phyloP scores from a whole-genome alignment of 1,140 invertebrate genomes.

The Neodiprion lecontei region DNA sequence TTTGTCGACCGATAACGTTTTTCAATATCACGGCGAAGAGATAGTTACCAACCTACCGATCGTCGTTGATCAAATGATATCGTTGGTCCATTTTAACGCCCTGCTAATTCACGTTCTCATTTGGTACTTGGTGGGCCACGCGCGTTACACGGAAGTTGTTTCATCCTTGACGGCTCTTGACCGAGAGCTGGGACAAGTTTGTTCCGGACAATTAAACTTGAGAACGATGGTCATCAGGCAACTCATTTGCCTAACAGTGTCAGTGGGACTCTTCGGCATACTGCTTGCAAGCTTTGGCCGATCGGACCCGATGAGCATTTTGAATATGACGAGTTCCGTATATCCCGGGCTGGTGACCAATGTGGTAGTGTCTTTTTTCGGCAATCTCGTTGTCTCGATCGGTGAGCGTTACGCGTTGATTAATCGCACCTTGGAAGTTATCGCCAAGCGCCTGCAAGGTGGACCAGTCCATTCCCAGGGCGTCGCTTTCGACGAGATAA shows the following conservation, averaged over 20 bases:
- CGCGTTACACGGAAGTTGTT: neutral
- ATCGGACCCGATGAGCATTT: neutral
- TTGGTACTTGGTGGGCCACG: neutral
- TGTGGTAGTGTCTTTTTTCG: neutral
- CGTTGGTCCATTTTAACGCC: neutral
- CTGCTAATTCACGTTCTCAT: neutral
- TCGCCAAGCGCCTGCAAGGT: neutral
- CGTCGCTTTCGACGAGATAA: neutral
- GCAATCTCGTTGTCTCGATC: neutral
- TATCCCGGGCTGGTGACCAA: neutral
- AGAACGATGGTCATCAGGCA: neutral
- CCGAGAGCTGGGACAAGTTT: neutral
- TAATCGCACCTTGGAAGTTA: neutral
- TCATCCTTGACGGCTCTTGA: neutral
- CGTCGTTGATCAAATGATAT: neutral
- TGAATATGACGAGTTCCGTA: neutral
- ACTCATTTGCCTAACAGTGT: neutral
- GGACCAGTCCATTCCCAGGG: neutral
- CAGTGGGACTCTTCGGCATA: neutral
- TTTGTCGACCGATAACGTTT: neutral
- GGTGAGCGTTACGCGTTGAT: slow-evolving; percentile 4
- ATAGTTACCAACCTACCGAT: neutral
- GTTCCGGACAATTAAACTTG: neutral
- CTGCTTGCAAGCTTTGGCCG: neutral
- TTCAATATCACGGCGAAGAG: neutral